Evolutionary conservation across 2,888 invertebrate species (phyloP), one percentile per base, ranked within the genome.

Genomic region (Pandemis cinnamomeana): DNA sequence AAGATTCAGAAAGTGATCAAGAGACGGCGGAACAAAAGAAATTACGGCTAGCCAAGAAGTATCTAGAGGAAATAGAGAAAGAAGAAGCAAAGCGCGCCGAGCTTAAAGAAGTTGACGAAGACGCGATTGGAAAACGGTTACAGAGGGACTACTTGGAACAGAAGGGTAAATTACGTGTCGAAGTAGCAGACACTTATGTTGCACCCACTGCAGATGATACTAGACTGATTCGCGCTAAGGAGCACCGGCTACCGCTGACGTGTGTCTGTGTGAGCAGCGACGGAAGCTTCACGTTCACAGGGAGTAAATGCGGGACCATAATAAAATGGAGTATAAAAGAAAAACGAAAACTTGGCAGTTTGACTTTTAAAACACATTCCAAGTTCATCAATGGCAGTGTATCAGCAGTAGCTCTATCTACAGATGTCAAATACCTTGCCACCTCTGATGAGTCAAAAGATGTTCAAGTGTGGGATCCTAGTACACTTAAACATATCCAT

Each of bases 11-110:
- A 78, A 96, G 96, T 81, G 96, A 96, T 78, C 93, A 95, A 78
- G 97, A 98, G 89, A 98, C 98, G 0, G 96, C 97, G 0, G 98
- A 99, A 87, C 98, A 99, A 84, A 99, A 99, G 86, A 97, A 98
- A 79, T 86, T 99, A 67, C 95, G 98, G 62, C 90, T 99, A 76
- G 98, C 99, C 0, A 99, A 99, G 87, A 96, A 97, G 86, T 98
- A 98, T 89, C 93, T 99, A 51, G 95, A 97, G 83, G 97, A 98
- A 94, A 97, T 99, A 62, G 97, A 97, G 89, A 96, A 95, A 83
- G 96, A 98, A 94, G 97, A 97, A 86, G 95, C 95, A 36, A 95
- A 96, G 78, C 95, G 96, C 80, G 94, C 95, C 0, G 96, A 96
- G 80, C 93, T 95, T 20, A 95, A 95, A 78, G 95, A 96, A 80